Conservation (phyloP, 2,888 invertebrate species). For the Callosobruchus maculatus region DNA sequence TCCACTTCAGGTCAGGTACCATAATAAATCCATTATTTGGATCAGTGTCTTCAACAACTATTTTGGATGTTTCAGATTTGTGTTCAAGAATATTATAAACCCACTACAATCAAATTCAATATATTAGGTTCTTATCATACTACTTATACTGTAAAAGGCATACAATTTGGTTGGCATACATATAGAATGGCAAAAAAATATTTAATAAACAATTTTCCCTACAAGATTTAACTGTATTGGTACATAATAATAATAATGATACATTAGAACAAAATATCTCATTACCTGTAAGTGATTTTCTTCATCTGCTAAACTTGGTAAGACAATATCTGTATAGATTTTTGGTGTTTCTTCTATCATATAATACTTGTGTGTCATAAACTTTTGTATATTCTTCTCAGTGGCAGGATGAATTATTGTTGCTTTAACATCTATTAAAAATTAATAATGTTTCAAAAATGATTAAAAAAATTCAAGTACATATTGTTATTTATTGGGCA, state of each 20-base stretch:
- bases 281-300: conserved; percentile 77
- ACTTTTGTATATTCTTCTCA: conserved; percentile 87
- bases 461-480: too few relatives aligned
- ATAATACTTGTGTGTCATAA: conserved; percentile 67
- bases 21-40: conserved; percentile 81
- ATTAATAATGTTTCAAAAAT: neutral
- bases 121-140: neutral
- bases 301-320: conserved; percentile 69
- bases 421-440: conserved; percentile 72
- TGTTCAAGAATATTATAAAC: conserved; percentile 93
- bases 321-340: conserved; percentile 73
- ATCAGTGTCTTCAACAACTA: conserved; percentile 78
- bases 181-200: too few relatives aligned
- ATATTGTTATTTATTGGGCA: too few relatives aligned
- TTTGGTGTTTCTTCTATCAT: conserved; percentile 82
- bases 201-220: too few relatives aligned
- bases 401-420: conserved; percentile 93
- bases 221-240: too few relatives aligned
- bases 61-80: conserved; percentile 82
- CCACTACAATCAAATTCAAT: conserved; percentile 68
- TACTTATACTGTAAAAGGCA: too few relatives aligned
- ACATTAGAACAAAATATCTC: too few relatives aligned
- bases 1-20: conserved; percentile 95
- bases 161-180: too few relatives aligned
- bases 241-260: too few relatives aligned